Conservation (phyloP, 2,113 vertebrate species). For the Ailurus styani region DNA sequence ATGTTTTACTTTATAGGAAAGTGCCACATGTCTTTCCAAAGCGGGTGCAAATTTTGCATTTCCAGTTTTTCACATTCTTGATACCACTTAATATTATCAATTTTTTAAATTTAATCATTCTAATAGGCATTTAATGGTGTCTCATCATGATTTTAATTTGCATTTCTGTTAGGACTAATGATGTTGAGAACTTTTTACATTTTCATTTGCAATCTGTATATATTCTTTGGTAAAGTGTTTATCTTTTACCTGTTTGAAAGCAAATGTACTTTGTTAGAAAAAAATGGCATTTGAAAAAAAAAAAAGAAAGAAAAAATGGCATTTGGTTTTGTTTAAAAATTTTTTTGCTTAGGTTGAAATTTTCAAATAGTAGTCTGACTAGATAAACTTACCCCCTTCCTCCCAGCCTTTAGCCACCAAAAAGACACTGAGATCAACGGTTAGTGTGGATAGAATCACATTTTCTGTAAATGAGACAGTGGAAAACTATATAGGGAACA, state of each 20-base stretch:
- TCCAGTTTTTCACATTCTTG: not conserved
- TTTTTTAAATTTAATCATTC: not conserved
- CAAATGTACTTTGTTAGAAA: slow-evolving; percentile 31
- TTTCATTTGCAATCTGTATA: not conserved
- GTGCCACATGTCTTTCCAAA: not conserved
- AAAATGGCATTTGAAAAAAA: not conserved
- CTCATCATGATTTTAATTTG: not conserved
- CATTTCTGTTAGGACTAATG: not conserved
- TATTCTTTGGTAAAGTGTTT: not conserved
- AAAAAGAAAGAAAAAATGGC: slow-evolving; percentile 3
- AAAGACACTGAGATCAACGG: not conserved
- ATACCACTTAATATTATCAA: not conserved
- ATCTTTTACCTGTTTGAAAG: slow-evolving; percentile 7
- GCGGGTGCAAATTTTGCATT: not conserved
- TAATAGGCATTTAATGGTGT: not conserved
- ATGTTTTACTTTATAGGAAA: slow-evolving; percentile 18
- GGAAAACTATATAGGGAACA: not conserved
- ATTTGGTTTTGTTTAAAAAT: not conserved
- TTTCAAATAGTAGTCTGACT: not conserved
- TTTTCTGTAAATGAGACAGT: slow-evolving; percentile 24
- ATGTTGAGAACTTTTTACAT: not conserved
- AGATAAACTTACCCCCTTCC: not conserved
- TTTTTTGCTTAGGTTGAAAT: not conserved
- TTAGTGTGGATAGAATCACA: not conserved
- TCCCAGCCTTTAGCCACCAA: not conserved